Percentiles rank a stretch among this genome's conserved stretches.
Conservation (phyloP, 1,140 invertebrate genomes). For the Neodiprion pinetum region DNA sequence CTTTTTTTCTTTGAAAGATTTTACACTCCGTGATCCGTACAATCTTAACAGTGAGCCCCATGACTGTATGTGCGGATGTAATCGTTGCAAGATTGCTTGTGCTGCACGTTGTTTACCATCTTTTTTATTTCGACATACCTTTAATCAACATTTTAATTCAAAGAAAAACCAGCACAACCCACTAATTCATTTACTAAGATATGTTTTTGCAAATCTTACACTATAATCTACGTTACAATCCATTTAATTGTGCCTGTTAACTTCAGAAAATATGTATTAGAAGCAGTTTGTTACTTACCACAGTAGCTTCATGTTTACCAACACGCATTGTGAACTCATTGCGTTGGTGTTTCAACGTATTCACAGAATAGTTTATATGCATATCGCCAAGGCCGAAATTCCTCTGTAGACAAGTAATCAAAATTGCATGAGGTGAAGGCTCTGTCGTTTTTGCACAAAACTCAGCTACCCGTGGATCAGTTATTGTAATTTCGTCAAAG, state of each 20-base stretch:
- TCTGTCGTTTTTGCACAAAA: slow-evolving; percentile 95
- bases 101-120: slow-evolving; percentile 97
- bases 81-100: slow-evolving; percentile 89
- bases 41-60: slow-evolving; percentile 93
- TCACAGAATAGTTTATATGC: slow-evolving; percentile 87
- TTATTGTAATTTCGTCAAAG: slow-evolving; percentile 92
- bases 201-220: background rate
- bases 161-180: too few species aligned
- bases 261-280: too few species aligned
- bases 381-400: slow-evolving; percentile 92
- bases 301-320: slow-evolving; percentile 89
- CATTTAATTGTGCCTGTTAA: too few species aligned
- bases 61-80: slow-evolving; percentile 93
- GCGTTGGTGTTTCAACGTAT: slow-evolving; percentile 88
- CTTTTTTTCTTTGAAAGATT: slow-evolving; percentile 94
- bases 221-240: background rate
- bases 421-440: slow-evolving; percentile 91
- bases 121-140: slow-evolving; percentile 91
- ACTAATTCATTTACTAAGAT: too few species aligned
- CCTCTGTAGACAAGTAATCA: slow-evolving; percentile 90
- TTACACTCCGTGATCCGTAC: slow-evolving; percentile 92
- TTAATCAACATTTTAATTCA: background rate
- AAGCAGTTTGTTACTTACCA: slow-evolving; percentile 53
- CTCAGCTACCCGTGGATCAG: slow-evolving; percentile 92
- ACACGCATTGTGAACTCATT: slow-evolving; percentile 96